Base-by-base conservation (phyloP, 2,113 vertebrate genomes). In the Hemiprocne comata region DNA sequence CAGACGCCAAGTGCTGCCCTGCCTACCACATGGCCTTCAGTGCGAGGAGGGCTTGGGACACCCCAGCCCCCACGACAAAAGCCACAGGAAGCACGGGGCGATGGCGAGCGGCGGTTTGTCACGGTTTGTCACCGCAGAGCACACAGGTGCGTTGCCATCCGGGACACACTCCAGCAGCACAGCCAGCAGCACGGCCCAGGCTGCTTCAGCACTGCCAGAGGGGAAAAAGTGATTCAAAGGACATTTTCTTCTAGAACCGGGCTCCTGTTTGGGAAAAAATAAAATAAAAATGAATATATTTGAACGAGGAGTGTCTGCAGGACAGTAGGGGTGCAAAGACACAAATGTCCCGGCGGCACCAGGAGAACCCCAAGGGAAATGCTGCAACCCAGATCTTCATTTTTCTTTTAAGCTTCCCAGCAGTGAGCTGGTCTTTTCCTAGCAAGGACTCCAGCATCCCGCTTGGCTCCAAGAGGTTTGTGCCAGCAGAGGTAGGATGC, bases 141-240 rank as follows among this genome's bases (percentile, higher is more conserved):
- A 2, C 3, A 3, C 62, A 20, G 72, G 44, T 25, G 38, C 29
- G 2, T 24, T 40, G 83, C 71, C 55, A 7, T 64, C 23, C 7
- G 1, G 75, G 71, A 33, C 28, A 46, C 2, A 1, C 44, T 36
- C 1, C 0, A 31, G 64, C 50, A 42, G 79, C 75, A 0, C 13
- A 5, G 48, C 57, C 57, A 28, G 64, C 50, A 42, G 79, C 75
- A 0, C 13, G 4, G 48, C 57, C 61, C 85, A 44, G 0, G 2
- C 67, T 24, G 69, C 36, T 62, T 12, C 8, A 3, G 50, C 31
- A 65, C 6, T 0, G 40, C 17, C 55, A 33, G 26, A 0, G 3
- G 15, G 51, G 31, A 65, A 55, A 64, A 66, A 15, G 24, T 25
- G 11, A 70, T 17, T 48, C 14, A 60, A 91, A 90, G 64, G 67